Evolutionary conservation across 2,888 invertebrate genomes (phyloP).

Genomic region (Nomada ferruginata): DNA sequence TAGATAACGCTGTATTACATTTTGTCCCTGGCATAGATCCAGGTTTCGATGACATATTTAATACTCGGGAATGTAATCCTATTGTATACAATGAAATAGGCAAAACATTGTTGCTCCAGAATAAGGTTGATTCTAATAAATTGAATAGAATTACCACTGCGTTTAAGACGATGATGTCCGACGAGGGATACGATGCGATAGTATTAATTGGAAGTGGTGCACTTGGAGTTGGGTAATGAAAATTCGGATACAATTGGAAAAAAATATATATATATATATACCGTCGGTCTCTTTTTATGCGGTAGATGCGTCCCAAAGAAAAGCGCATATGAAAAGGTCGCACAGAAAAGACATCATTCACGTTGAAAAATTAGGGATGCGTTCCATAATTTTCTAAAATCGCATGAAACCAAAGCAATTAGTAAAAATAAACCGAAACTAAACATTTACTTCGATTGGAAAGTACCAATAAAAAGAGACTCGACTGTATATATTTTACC

Average conservation of each 20-base stretch:
- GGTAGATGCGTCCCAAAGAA: too few relatives aligned
- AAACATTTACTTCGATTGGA: too few relatives aligned
- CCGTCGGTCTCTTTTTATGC: too few relatives aligned
- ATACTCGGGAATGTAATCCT: slow-evolving; percentile 82
- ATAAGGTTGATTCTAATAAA: slow-evolving; percentile 84
- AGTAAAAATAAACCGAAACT: too few relatives aligned
- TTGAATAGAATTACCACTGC: slow-evolving; percentile 86
- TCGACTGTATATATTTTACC: not conserved
- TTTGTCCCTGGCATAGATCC: slow-evolving; percentile 90
- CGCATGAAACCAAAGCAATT: too few relatives aligned
- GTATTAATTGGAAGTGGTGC: slow-evolving; percentile 91
- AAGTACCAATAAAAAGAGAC: too few relatives aligned
- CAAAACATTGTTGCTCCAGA: slow-evolving; percentile 86
- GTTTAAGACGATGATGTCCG: slow-evolving; percentile 88
- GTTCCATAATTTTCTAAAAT: too few relatives aligned
- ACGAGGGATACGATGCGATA: slow-evolving; percentile 89
- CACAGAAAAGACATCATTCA: too few relatives aligned
- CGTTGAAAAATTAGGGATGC: too few relatives aligned
- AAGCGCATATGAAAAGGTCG: too few relatives aligned
- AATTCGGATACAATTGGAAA: not conserved
- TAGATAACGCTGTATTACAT: slow-evolving; percentile 91
- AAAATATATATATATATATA: not conserved
- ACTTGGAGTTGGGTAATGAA: slow-evolving; percentile 86
- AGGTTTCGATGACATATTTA: slow-evolving; percentile 85
- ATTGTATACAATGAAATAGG: slow-evolving; percentile 88